A percentile compares a stretch with the other conserved stretches of the same genome.
Conservation (phyloP, 1,140 invertebrate genomes). For the Dendrolimus punctatus region DNA sequence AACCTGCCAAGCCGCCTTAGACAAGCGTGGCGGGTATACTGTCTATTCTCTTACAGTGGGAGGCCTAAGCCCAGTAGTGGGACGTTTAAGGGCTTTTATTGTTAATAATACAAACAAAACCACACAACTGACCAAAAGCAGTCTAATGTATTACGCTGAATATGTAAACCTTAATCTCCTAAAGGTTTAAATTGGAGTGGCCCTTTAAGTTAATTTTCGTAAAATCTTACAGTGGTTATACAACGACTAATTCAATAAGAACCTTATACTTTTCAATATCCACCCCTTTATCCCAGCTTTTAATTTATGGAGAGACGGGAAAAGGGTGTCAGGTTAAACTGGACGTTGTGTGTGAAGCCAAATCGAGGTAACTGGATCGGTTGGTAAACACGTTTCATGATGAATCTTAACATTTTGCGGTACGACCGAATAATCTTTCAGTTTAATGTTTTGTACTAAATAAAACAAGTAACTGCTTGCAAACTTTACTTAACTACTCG, state of each 20-base stretch:
- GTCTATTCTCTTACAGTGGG: too few species aligned
- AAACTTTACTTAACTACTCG: too few species aligned
- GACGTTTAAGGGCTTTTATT: not conserved
- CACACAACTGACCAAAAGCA: conserved; percentile 26
- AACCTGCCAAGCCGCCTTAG: too few species aligned
- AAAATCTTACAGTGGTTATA: conserved; percentile 48
- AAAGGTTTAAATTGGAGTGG: conserved; percentile 53
- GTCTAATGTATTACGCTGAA: conserved; percentile 31
- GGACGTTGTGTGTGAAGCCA: conserved; percentile 29
- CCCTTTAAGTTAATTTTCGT: conserved; percentile 62
- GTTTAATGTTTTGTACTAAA: conserved; percentile 43
- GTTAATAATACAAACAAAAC: conserved; percentile 15
- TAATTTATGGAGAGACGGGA: conserved; percentile 13
- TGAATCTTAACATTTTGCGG: conserved; percentile 29
- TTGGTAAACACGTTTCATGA: conserved; percentile 21
- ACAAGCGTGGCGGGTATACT: too few species aligned
- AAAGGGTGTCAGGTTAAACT: conserved; percentile 26
- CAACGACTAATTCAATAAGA: conserved; percentile 10
- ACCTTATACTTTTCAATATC: conserved; percentile 2
- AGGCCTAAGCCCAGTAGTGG: too few species aligned
- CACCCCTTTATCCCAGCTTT: conserved; percentile 9
- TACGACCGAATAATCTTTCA: conserved; percentile 30
- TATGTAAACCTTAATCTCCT: conserved; percentile 44
- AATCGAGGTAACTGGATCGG: conserved; percentile 14
- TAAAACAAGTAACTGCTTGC: conserved; percentile 44